Evolutionary conservation across 1,140 invertebrate genomes (phyloP).

Genomic region (Onthophagus taurus): DNA sequence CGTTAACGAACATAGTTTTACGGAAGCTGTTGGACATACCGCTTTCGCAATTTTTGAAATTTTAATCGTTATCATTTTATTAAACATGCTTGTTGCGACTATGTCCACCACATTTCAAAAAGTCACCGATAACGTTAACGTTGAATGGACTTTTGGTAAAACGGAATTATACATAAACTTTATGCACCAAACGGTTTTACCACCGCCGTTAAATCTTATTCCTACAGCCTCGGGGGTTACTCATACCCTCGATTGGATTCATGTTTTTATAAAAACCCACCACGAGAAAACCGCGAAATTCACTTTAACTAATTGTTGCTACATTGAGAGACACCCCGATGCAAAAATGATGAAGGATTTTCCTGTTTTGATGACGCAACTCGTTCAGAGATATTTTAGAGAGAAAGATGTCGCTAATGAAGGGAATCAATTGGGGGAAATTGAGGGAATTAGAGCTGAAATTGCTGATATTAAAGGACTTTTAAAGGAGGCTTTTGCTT

Average conservation of each 20-base stretch:
- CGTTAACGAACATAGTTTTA: slow-evolving; percentile 48
- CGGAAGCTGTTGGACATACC: slow-evolving; percentile 52
- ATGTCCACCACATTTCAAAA: slow-evolving; percentile 65
- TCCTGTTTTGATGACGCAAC: slow-evolving; percentile 41
- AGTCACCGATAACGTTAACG: slow-evolving; percentile 49
- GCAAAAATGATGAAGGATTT: slow-evolving; percentile 33
- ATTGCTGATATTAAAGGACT: slow-evolving; percentile 28
- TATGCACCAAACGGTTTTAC: slow-evolving; percentile 46
- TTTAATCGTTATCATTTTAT: slow-evolving; percentile 59
- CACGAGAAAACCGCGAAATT: slow-evolving; percentile 34
- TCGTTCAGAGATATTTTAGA: slow-evolving; percentile 46
- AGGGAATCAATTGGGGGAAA: slow-evolving; percentile 24
- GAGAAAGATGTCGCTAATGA: slow-evolving; percentile 33
- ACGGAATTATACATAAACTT: slow-evolving; percentile 49
- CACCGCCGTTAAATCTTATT: slow-evolving; percentile 47
- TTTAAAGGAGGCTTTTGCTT: slow-evolving; percentile 3
- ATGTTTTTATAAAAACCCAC: slow-evolving; percentile 22
- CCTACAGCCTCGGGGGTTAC: slow-evolving; percentile 41
- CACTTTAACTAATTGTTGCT: slow-evolving; percentile 37
- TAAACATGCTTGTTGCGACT: slow-evolving; percentile 71
- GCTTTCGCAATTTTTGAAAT: slow-evolving; percentile 55
- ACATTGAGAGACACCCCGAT: slow-evolving; percentile 32
- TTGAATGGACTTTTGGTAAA: slow-evolving; percentile 51
- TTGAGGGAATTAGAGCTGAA: slow-evolving; percentile 31
- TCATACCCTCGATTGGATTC: slow-evolving; percentile 36